Base-by-base conservation (phyloP, 2,113 vertebrate species). In the Marmota flaviventris region DNA sequence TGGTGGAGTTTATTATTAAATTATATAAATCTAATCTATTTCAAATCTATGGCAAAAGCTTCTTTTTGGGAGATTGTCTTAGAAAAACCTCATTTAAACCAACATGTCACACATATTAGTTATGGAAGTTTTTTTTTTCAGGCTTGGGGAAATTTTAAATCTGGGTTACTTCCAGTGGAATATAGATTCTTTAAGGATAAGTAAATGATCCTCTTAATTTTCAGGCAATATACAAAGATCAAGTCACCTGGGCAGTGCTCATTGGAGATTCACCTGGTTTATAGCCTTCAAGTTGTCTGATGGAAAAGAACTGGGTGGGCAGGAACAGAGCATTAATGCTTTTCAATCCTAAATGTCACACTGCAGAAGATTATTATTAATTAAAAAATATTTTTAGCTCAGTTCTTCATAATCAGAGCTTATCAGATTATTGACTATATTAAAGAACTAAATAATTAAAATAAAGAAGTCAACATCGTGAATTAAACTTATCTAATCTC, bases 381-480 rank as follows among this genome's bases (percentile, higher is more conserved):
- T 90, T 89, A 10, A 90, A 45, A 85, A 92, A 88, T 95, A 95
- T 96, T 97, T 95, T 96, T 93, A 97, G 86, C 78, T 95, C 70
- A 81, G 42, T 58, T 79, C 81, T 93, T 9, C 53, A 81, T 92
- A 89, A 96, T 97, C 89, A 96, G 90, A 93, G 70, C 76, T 96
- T 90, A 96, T 97, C 77, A 97, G 39, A 37, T n/a, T 94, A 73
- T 89, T 95, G 89, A 87, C 67, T 97, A 6, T 34, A 91, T 95
- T 92, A 18, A 70, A 92, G 45, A 90, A 37, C 53, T 92, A 86
- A 93, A n/a, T 94, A 89, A 96, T 93, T 96, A 89, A 96, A 95
- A 87, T 29, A 32, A 85, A 85, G 69, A 93, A 88, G n/a, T 96
- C 39, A 95, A 88, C n/a, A 96, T 56, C n/a, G 39, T 29, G 45